phyloP scores from a whole-genome alignment of 2,797 vertebrate genomes.

The Leptatherina wallacei region DNA sequence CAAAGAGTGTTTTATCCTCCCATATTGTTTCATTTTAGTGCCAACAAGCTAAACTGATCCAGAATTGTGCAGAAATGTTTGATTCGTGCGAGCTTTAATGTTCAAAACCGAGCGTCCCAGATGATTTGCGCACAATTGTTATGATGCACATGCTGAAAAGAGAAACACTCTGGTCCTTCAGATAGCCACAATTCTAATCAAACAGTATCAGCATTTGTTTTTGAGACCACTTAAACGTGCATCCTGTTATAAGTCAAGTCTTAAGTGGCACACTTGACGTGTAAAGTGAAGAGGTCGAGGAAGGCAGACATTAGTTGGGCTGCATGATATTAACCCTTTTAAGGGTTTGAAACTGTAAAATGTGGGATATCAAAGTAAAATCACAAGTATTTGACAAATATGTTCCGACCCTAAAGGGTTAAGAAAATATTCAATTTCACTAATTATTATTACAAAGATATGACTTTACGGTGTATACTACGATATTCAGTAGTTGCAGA shows the following conservation, averaged over 20 bases:
- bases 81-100: neutral
- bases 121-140: neutral
- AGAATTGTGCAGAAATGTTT: neutral
- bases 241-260: neutral
- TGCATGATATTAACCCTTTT: no score
- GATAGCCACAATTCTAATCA: neutral
- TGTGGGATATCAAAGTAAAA: no score
- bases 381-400: no score
- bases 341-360: no score
- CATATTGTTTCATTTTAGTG: neutral
- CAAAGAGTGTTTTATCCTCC: neutral
- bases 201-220: neutral
- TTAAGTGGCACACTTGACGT: neutral
- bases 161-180: neutral
- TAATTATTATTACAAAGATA: no score
- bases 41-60: neutral
- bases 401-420: no score
- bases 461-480: no score
- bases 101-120: neutral
- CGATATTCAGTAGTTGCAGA: no score
- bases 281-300: neutral
- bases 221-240: neutral
- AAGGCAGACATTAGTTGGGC: no score
- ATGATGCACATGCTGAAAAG: neutral
- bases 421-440: no score